A percentile compares a stretch with the other conserved stretches of the same genome.
Conservation (phyloP, 2,888 invertebrate genomes). For the Eilema griseolum region DNA sequence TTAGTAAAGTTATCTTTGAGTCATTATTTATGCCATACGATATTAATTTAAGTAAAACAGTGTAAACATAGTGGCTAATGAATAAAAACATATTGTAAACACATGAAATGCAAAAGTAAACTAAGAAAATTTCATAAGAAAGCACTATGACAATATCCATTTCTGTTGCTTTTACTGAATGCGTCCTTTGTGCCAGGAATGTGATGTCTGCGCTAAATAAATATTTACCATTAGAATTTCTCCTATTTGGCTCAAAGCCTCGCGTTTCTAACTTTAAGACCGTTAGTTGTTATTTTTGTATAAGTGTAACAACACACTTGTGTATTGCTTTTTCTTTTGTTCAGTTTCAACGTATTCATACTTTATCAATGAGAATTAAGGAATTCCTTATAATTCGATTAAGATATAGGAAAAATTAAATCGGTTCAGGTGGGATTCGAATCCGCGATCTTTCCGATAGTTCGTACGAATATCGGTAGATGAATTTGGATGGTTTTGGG, state of each 20-base stretch:
- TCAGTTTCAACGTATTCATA: neutral
- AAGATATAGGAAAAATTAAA: no score
- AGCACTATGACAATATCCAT: neutral
- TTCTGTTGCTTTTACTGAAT: neutral
- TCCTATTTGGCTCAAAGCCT: neutral
- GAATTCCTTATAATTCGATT: no score
- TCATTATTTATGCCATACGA: no score
- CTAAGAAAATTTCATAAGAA: neutral
- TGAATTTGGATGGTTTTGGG: no score
- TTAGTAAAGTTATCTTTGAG: no score
- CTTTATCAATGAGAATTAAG: no score
- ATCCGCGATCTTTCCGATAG: no score
- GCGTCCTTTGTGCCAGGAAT: neutral
- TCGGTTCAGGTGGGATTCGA: no score
- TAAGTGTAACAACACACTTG: neutral
- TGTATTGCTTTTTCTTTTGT: neutral
- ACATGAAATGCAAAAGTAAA: neutral
- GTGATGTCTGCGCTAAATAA: neutral
- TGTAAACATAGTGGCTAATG: neutral
- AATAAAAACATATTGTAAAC: neutral
- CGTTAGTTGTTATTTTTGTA: neutral
- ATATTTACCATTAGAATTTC: neutral
- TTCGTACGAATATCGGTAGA: no score
- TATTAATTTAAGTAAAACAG: no score
- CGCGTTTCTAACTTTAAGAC: neutral